Percentiles rank a stretch among this genome's conserved stretches.
These are phyloP conservation scores for Ligdia adustata DNA, from an alignment of 2,888 invertebrate genomes.

Conservation along the genomic window DNA sequence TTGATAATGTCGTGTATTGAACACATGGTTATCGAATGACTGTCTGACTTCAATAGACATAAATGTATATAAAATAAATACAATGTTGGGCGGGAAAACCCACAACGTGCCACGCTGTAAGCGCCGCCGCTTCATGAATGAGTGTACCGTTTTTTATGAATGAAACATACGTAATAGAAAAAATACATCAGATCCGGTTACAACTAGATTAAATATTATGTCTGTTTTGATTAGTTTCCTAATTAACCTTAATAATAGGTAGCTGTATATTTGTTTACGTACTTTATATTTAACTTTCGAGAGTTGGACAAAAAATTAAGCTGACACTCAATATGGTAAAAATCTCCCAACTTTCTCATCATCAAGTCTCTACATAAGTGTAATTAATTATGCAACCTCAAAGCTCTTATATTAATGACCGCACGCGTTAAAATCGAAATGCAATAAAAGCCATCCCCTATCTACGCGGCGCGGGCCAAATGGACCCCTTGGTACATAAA, in stretches of 20 bases:
- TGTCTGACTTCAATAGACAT: too few species aligned
- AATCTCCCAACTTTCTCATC: conserved; percentile 5
- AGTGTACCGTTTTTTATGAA: conserved; percentile 11
- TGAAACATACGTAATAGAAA: conserved; percentile 4
- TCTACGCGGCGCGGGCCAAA: conserved; percentile 45
- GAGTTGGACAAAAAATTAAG: too few species aligned
- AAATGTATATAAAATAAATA: conserved; percentile 12
- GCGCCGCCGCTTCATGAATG: conserved; percentile 19
- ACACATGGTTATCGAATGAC: too few species aligned
- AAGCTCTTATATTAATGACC: conserved; percentile 25
- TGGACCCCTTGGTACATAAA: conserved; percentile 62
- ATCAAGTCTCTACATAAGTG: neutral
- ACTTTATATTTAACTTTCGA: too few species aligned
- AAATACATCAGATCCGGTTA: conserved; percentile 4
- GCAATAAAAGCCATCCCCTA: conserved; percentile 58
- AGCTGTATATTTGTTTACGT: too few species aligned
- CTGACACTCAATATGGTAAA: neutral
- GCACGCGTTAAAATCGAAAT: conserved; percentile 37
- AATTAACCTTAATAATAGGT: neutral
- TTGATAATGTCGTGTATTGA: too few species aligned
- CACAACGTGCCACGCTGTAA: neutral
- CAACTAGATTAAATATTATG: neutral
- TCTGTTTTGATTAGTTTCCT: neutral
- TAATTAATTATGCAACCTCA: conserved; percentile 5
- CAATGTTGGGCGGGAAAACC: conserved; percentile 10